These are phyloP conservation scores for Reinhardtius hippoglossoides DNA, from an alignment of 2,113 vertebrate species.

Conservation along the genomic window DNA sequence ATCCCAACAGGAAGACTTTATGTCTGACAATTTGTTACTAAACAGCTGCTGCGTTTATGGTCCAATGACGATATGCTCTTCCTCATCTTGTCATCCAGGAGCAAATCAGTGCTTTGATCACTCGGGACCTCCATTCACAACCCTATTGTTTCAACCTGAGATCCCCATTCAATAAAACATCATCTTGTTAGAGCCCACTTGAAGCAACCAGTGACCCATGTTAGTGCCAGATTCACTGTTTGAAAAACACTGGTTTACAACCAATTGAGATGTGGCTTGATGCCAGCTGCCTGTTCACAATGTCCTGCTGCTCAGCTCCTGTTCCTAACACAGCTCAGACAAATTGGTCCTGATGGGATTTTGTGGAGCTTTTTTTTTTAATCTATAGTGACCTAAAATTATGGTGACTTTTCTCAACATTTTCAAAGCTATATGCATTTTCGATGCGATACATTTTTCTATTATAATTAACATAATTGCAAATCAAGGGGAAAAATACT, in stretches of 20 bases:
- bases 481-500: not conserved
- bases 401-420: constrained; percentile 32
- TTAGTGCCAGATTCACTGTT: constrained; percentile 40
- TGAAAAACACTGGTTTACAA: constrained; percentile 60
- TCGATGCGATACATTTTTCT: constrained; percentile 41
- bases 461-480: constrained; percentile 43
- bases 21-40: constrained; percentile 1
- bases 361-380: constrained; percentile 18
- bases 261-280: constrained; percentile 48
- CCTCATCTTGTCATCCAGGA: constrained; percentile 14
- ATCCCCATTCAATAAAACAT: constrained; percentile 44
- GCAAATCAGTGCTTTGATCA: constrained; percentile 42
- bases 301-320: constrained; percentile 33
- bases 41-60: constrained; percentile 24
- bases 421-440: constrained; percentile 47
- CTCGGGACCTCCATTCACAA: constrained; percentile 28
- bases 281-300: constrained; percentile 60
- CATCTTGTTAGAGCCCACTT: constrained; percentile 36
- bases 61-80: constrained; percentile 27
- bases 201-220: constrained; percentile 55
- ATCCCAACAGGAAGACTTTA: not conserved
- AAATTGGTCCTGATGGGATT: constrained; percentile 70
- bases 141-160: not conserved
- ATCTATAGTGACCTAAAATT: constrained; percentile 52
- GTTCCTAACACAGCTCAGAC: constrained; percentile 51